Conservation (phyloP, 2,888 invertebrate genomes). For the Agonopterix heracliana region DNA sequence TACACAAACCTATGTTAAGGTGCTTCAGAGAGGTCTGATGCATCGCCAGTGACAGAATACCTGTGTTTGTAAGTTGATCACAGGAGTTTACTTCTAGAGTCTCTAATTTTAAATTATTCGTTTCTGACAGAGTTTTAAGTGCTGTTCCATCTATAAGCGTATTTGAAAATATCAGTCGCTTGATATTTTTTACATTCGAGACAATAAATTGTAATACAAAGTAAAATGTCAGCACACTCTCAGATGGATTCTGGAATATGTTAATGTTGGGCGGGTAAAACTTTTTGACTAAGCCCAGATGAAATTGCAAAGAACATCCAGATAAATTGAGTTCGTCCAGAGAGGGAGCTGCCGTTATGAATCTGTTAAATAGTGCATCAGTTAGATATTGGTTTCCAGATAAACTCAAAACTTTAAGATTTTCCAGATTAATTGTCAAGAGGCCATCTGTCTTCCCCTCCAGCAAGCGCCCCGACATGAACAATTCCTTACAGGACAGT, state of each 20-base stretch:
- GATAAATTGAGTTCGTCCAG: slow-evolving; percentile 79
- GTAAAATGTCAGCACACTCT: slow-evolving; percentile 83
- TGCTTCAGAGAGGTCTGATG: slow-evolving; percentile 73
- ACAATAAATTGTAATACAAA: slow-evolving; percentile 77
- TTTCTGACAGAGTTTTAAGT: slow-evolving; percentile 71
- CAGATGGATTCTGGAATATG: slow-evolving; percentile 70
- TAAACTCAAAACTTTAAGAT: slow-evolving; percentile 77
- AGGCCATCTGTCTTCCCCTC: slow-evolving; percentile 76
- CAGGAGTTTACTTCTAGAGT: slow-evolving; percentile 74
- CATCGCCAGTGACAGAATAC: slow-evolving; percentile 70
- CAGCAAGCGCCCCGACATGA: slow-evolving; percentile 83
- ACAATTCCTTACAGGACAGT: slow-evolving; percentile 80
- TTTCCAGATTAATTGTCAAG: slow-evolving; percentile 57
- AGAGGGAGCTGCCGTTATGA: slow-evolving; percentile 76
- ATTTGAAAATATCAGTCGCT: slow-evolving; percentile 78
- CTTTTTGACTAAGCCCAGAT: slow-evolving; percentile 79
- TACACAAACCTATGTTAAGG: slow-evolving; percentile 79
- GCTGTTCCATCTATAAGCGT: slow-evolving; percentile 81
- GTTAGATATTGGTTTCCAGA: slow-evolving; percentile 83
- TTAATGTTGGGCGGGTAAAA: slow-evolving; percentile 76
- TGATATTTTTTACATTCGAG: slow-evolving; percentile 70
- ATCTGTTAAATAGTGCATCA: slow-evolving; percentile 82
- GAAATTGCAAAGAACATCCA: slow-evolving; percentile 83
- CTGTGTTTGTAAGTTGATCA: slow-evolving; percentile 78
- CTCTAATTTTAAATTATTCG: slow-evolving; percentile 68